These are phyloP conservation scores for Phocides pigmalion DNA, from an alignment of 1,140 invertebrate species.

Conservation along the genomic window DNA sequence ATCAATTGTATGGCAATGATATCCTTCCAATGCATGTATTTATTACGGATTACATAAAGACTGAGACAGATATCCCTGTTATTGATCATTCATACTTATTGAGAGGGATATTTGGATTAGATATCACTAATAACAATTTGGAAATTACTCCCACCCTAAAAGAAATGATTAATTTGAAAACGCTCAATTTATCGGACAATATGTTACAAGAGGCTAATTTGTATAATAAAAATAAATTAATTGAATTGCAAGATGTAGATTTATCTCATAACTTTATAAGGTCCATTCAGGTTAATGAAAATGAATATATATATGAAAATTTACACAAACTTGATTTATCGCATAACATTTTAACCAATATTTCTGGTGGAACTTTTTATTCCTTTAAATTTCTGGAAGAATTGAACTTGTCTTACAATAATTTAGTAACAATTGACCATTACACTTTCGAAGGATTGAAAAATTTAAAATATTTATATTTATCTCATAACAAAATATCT, in stretches of 20 bases:
- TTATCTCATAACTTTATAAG: conserved; percentile 53
- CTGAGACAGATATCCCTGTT: too few species aligned
- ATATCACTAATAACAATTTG: conserved; percentile 34
- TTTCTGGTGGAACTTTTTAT: conserved; percentile 48
- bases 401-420: conserved; percentile 59
- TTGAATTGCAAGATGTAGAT: conserved; percentile 46
- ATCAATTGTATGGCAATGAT: too few species aligned
- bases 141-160: conserved; percentile 26
- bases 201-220: conserved; percentile 40
- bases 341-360: conserved; percentile 47
- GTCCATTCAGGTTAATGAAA: conserved; percentile 24
- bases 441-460: conserved; percentile 52
- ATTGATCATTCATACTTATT: too few species aligned
- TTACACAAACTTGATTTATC: conserved; percentile 47
- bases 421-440: conserved; percentile 39
- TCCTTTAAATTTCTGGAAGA: conserved; percentile 36
- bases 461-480: conserved; percentile 42
- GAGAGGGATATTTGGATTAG: neutral
- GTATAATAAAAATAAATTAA: conserved; percentile 35
- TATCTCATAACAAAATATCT: conserved; percentile 48
- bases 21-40: too few species aligned
- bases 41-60: too few species aligned
- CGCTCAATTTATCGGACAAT: conserved; percentile 50
- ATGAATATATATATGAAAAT: conserved; percentile 30
- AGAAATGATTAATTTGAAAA: conserved; percentile 41